Evolutionary conservation across 1,140 invertebrate species (phyloP), one percentile per base, ranked within the genome.

Genomic region (Drosophila asahinai): DNA sequence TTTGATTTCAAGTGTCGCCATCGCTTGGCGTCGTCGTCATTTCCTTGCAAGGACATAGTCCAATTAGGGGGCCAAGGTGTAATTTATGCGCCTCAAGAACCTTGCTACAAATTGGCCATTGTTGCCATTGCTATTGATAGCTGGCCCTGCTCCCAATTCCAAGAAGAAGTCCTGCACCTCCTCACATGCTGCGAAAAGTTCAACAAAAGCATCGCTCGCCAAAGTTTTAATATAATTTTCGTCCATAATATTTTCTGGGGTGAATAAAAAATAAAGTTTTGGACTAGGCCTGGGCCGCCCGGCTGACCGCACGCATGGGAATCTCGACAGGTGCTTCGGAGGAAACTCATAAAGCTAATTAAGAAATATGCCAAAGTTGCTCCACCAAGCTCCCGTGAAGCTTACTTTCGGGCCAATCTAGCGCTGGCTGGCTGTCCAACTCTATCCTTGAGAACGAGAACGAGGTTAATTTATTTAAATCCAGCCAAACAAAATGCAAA

Each of bases 271-370:
- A 19, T 58, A 72, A 70, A 3, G 48, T 55, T 61, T 77, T 42
- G 11, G 43, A 54, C 64, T 70, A 68, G 71, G 76, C 77, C 63
- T 48, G 25, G 64, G 43, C 59, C 71, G 76, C 57, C 67, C 72
- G 86, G 74, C 55, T 86, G 86, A 90, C 86, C 86, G 72, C 86
- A 77, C 80, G 63, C 86, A 77, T 90, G 86, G 86, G 86, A 90
- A 90, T 80, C 82, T 25, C 30, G 79, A 61, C 86, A 90, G 86
- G 67, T 90, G 86, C 54, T 65, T 45, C 47, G 52, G 54, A 38
- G 52, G 58, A 80, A 90, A 86, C 86, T 91, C 81, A 90, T 86
- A 91, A 90, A 89, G 75, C 86, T 90, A 91, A 90, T 90, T 90
- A 91, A 91, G 86, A 91, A 90, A 80, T 90, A 73, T 86, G 73